Evolutionary conservation across 2,797 vertebrate species (phyloP).

Genomic region (Arrhamphus sclerolepis): DNA sequence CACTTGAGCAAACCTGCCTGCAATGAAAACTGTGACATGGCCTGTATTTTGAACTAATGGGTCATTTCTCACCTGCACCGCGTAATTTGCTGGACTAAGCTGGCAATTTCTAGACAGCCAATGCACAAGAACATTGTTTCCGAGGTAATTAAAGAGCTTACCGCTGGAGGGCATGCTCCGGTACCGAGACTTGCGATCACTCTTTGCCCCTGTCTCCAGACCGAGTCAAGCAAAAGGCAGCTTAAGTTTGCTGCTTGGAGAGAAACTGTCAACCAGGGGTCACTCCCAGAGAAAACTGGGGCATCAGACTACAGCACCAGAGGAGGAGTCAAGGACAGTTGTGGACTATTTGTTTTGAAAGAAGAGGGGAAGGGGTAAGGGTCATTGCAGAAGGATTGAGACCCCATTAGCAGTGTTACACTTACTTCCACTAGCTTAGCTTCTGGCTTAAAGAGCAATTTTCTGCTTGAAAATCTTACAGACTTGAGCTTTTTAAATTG

Average conservation of each 20-base stretch:
- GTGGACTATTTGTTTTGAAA: conserved; percentile 67
- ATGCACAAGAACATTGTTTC: conserved; percentile 38
- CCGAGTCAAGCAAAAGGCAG: conserved; percentile 67
- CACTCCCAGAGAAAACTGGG: conserved; percentile 59
- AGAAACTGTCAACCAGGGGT: conserved; percentile 74
- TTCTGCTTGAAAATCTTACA: conserved; percentile 22
- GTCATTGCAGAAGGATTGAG: conserved; percentile 68
- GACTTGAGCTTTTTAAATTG: conserved; percentile 3
- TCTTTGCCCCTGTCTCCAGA: conserved; percentile 71
- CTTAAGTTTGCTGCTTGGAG: conserved; percentile 59
- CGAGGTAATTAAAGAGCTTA: conserved; percentile 56
- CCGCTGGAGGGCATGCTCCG: conserved; percentile 58
- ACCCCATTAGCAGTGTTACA: conserved; percentile 73
- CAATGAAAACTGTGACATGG: conserved; percentile 2
- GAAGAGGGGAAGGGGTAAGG: conserved; percentile 61
- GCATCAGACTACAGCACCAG: conserved; percentile 54
- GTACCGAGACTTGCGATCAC: conserved; percentile 62
- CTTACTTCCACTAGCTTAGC: conserved; percentile 71
- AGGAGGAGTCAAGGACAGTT: conserved; percentile 75
- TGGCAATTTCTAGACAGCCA: conserved; percentile 18
- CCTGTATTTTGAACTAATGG: conserved; percentile 12
- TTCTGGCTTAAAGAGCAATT: conserved; percentile 54
- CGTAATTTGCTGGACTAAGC: conserved; percentile 15
- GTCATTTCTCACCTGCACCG: conserved; percentile 19
- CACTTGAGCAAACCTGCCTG: background rate